Evolutionary conservation across 2,888 invertebrate species (phyloP).

Genomic region (Dusona sp.): DNA sequence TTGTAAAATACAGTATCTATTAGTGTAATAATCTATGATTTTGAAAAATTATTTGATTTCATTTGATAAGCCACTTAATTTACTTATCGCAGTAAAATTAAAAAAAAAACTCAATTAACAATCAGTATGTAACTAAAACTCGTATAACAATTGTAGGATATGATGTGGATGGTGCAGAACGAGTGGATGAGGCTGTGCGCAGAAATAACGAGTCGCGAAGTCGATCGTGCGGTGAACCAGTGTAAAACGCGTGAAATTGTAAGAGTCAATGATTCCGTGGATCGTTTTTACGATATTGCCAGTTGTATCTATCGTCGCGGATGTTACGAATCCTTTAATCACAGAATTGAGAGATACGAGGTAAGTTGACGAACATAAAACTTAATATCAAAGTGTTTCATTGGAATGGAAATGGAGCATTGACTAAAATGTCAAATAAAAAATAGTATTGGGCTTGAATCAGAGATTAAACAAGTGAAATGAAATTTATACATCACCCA

Average conservation of each 20-base stretch:
- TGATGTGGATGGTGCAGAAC: constrained; percentile 82
- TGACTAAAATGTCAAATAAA: too few species aligned
- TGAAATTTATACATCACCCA: not conserved
- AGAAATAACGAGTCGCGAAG: constrained; percentile 78
- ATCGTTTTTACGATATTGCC: constrained; percentile 83
- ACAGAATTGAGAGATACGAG: constrained; percentile 71
- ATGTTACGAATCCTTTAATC: constrained; percentile 74
- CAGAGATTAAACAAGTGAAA: too few species aligned
- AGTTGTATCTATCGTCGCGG: constrained; percentile 82
- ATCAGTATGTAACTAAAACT: not conserved
- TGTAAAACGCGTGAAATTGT: constrained; percentile 81
- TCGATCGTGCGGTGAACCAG: constrained; percentile 81
- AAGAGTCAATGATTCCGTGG: constrained; percentile 78
- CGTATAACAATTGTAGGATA: constrained; percentile 77
- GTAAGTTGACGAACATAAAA: constrained; percentile 50
- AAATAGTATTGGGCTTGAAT: too few species aligned
- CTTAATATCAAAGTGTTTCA: not conserved
- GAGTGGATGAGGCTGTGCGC: constrained; percentile 84
- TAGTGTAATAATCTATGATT: not conserved
- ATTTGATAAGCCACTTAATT: not conserved
- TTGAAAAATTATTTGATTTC: not conserved
- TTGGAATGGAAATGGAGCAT: not conserved
- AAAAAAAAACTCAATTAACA: not conserved
- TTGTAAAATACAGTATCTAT: not conserved
- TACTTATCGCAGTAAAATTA: not conserved